phyloP scores from a whole-genome alignment of 2,113 vertebrate species.

The Cyanoderma ruficeps region DNA sequence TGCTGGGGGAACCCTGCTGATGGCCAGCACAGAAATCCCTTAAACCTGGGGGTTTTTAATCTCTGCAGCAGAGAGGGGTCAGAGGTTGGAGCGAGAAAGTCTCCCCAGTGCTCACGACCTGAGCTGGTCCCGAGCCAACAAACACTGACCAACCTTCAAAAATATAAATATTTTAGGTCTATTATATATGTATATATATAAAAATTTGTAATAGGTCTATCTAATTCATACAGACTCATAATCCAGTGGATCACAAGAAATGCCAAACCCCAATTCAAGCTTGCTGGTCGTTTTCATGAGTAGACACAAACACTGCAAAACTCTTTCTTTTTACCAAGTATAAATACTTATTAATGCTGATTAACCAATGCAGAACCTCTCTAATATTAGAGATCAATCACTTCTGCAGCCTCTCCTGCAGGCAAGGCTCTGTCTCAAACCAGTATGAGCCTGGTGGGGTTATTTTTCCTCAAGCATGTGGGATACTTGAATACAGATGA shows the following conservation, averaged over 20 bases:
- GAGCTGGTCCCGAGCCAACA: neutral
- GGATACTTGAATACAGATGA: constrained; percentile 61
- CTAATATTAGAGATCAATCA: neutral
- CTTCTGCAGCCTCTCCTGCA: neutral
- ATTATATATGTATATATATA: neutral
- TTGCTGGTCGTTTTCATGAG: neutral
- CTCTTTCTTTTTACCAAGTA: neutral
- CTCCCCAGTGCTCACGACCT: fast-evolving
- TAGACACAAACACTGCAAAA: neutral
- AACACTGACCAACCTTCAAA: neutral
- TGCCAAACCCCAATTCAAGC: neutral
- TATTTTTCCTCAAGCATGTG: neutral
- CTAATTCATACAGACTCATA: neutral
- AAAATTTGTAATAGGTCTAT: neutral
- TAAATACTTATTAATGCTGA: neutral
- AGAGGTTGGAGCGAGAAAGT: neutral
- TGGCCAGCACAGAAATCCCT: neutral
- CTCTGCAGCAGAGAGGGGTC: neutral
- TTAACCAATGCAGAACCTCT: neutral
- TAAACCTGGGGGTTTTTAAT: neutral
- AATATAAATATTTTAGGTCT: neutral
- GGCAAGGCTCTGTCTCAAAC: neutral
- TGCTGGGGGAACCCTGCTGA: neutral
- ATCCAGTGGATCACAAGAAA: neutral
- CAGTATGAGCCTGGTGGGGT: neutral